phyloP scores from a whole-genome alignment of 2,113 vertebrate genomes.

The Lampris megalopsis region DNA sequence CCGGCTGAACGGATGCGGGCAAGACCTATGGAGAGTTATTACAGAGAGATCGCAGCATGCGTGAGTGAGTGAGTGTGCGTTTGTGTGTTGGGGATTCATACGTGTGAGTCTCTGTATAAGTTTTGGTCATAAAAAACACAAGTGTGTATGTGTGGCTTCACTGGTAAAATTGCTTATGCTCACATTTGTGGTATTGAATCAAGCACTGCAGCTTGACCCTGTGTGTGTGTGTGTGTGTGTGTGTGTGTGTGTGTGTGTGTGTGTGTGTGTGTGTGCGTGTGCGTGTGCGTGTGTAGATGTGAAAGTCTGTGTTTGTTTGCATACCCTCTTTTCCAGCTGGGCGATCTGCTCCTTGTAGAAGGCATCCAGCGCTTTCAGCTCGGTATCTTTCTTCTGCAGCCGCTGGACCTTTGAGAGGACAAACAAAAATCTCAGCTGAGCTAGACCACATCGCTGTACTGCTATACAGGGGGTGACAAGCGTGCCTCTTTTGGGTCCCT shows the following conservation, averaged over 20 bases:
- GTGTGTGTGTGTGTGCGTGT: constrained; percentile 7
- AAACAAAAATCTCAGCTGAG: neutral
- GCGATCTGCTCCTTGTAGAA: constrained; percentile 92
- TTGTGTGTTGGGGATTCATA: constrained; percentile 13
- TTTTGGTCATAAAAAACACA: too few relatives aligned
- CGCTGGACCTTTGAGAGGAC: constrained; percentile 80
- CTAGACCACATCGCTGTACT: too few relatives aligned
- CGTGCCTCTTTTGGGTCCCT: too few relatives aligned
- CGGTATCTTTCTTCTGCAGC: constrained; percentile 87
- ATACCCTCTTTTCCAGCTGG: constrained; percentile 90
- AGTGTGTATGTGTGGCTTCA: too few relatives aligned
- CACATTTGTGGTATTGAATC: too few relatives aligned
- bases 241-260: constrained; percentile 1
- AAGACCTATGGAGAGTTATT: neutral
- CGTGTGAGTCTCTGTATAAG: constrained; percentile 14
- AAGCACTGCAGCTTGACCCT: too few relatives aligned
- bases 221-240: too few relatives aligned
- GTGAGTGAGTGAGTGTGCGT: constrained; percentile 3
- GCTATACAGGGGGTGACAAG: too few relatives aligned
- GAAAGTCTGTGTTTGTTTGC: constrained; percentile 28
- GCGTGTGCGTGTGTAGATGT: constrained; percentile 21
- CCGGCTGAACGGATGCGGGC: neutral
- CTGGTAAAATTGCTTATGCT: too few relatives aligned
- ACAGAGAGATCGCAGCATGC: neutral
- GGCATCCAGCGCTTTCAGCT: constrained; percentile 82